Base-by-base conservation (phyloP, 1,140 invertebrate species). In the Meloidogyne floridensis region DNA sequence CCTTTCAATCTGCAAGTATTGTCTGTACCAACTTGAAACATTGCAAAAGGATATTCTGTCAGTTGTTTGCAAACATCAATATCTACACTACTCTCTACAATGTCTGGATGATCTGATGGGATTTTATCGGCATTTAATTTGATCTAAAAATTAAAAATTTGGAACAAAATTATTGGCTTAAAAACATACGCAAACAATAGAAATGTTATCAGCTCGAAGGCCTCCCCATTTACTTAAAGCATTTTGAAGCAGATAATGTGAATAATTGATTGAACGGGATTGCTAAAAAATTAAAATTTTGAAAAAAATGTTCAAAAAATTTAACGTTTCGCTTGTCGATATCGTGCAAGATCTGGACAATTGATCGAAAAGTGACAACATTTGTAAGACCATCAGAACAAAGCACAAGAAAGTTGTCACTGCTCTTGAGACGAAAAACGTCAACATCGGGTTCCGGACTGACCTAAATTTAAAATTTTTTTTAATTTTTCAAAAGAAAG, bases 151-250 rank as follows among this genome's bases (percentile, higher is more conserved):
- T 15, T 59, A 15, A 65, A 32, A 65, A 2, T 77, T 82, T 13
- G 8, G 51, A 43, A 11, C 11, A 10, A 71, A 18, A 51, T 18
- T 73, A 7, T 7, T 32, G 0, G 32, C 32, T 11, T 71, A 32
- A 70, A 32, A 70, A 20, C 82, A 71, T 81, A 83, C 82, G 42
- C 82, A 83, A 80, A 83, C 72, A 9, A 83, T 43, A n/a, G 80
- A 75, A n/a, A 83, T 84, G 72, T 83, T 83, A 32, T 83, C 82
- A 3, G 82, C 82, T 69, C 82, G 82, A 54, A 83, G 59, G 6
- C 8, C 69, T 32, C 81, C 56, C 82, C 82, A 83, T 6, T 70
- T 47, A 32, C 84, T 84, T 51, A 83, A 65, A n/a, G 82, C 82
- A n/a, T 79, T 43, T 59, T 83, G 72, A 0, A 83, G 54, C 0